phyloP scores from a whole-genome alignment of 2,113 vertebrate species.

The Glaucomys volans region DNA sequence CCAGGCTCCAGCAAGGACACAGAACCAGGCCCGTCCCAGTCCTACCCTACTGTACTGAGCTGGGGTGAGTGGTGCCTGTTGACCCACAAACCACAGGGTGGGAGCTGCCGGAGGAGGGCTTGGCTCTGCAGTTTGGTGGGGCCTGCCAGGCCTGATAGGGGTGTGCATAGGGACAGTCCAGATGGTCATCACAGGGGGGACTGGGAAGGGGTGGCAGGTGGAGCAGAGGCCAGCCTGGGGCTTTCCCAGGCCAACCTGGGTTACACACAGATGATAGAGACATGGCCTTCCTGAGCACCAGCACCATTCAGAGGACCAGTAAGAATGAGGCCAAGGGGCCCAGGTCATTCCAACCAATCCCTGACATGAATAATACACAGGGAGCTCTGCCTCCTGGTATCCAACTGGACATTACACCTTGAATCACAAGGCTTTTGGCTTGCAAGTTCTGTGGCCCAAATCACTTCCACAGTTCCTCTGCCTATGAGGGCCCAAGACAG shows the following conservation, averaged over 20 bases:
- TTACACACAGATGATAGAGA: background rate
- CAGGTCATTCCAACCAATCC: background rate
- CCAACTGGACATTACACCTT: background rate
- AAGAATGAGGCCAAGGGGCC: background rate
- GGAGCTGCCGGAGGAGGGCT: background rate
- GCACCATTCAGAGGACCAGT: background rate
- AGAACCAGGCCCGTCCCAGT: background rate
- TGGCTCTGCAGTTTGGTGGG: background rate
- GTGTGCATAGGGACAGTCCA: background rate
- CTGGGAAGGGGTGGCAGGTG: background rate
- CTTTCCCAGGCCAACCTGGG: constrained; percentile 9
- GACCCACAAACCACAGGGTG: background rate
- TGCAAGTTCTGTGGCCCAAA: background rate
- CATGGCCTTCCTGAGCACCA: background rate
- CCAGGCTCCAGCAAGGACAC: background rate
- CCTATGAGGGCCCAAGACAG: no score
- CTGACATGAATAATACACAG: fast-evolving
- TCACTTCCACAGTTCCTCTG: background rate
- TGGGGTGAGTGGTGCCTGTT: background rate
- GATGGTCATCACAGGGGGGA: background rate
- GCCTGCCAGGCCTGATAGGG: constrained; percentile 5
- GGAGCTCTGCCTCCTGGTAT: background rate
- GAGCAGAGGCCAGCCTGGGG: background rate
- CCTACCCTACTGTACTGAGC: background rate
- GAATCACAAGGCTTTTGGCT: background rate